These are phyloP conservation scores for Chaetura pelagica DNA, from an alignment of 2,113 vertebrate species.

Conservation along the genomic window DNA sequence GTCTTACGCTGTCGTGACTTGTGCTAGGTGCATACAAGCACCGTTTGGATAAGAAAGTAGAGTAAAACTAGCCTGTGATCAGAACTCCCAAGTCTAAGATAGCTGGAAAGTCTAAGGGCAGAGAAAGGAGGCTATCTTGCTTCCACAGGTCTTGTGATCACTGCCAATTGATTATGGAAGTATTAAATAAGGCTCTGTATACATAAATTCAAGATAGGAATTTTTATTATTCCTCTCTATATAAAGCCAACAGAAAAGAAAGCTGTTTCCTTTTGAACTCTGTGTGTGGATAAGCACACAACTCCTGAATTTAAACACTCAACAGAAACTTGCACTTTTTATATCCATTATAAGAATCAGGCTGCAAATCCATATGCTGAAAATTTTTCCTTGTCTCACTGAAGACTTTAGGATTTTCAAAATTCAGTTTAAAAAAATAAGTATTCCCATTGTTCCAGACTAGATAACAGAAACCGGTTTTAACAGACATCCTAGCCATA, in stretches of 20 bases:
- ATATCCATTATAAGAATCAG: neutral
- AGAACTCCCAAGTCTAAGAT: neutral
- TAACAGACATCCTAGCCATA: neutral
- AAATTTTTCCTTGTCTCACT: neutral
- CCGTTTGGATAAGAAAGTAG: neutral
- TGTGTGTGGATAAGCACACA: rapidly evolving
- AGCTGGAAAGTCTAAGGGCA: neutral
- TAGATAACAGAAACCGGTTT: neutral
- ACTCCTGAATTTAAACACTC: neutral
- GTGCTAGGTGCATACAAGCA: neutral
- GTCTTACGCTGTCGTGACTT: neutral
- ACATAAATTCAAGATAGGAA: neutral
- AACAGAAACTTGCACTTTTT: neutral
- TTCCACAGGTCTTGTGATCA: neutral
- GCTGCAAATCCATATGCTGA: neutral
- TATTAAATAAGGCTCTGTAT: neutral
- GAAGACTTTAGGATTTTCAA: neutral
- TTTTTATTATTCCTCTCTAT: neutral
- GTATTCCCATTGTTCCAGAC: neutral
- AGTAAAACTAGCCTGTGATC: neutral
- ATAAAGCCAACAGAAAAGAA: neutral
- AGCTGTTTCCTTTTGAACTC: neutral
- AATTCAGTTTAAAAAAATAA: neutral
- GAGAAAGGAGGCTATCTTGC: neutral
- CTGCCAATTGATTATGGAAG: neutral